Evolutionary conservation across 1,140 invertebrate genomes (phyloP), one percentile per base, ranked within the genome.

Genomic region (Papilio polytes): DNA sequence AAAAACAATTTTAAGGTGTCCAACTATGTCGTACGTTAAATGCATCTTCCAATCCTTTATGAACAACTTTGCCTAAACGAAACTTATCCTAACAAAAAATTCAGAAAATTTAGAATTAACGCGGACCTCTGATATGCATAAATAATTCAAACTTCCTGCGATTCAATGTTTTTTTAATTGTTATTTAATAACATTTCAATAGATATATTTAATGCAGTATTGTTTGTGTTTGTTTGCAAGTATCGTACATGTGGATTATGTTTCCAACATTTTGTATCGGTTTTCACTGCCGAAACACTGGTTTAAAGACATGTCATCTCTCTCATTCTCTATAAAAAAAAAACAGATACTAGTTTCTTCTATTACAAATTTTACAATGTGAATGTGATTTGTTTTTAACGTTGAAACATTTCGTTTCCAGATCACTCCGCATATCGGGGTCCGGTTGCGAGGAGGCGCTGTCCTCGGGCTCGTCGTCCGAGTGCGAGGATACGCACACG

Each of bases 351-450:
- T 6, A 56, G 18, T 8, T 20, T 8, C 15, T 56, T 20, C 20
- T n/a, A 2, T n/a, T 56, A 0, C 48, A 51, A 6, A 6, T 51
- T 13, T 12, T 9, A 13, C 2, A 9, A 4, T 63, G 10, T 22
- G 3, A 41, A 8, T 48, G 46, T 76, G 20, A 31, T 22, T 51
- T 46, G 3, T 76, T 20, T 53, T 51, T 53, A 26, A 76, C 10
- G 0, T 18, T 53, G 6, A 31, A 15, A 20, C 13, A 48, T 36
- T 80, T 46, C 10, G 13, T 59, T 89, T 89, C 3, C 84, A 96
- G 97, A 84, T 98, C 97, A 9, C 95, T 98, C 26, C 96, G 97
- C 80, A 98, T 98, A 94, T 98, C 97, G 1, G 96, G 96, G 18
- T 96, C 96, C 44, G 96, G 97, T 72, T 97, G 96, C 90, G 97